Conservation (phyloP, 2,113 vertebrate genomes). For the Suncus etruscus region DNA sequence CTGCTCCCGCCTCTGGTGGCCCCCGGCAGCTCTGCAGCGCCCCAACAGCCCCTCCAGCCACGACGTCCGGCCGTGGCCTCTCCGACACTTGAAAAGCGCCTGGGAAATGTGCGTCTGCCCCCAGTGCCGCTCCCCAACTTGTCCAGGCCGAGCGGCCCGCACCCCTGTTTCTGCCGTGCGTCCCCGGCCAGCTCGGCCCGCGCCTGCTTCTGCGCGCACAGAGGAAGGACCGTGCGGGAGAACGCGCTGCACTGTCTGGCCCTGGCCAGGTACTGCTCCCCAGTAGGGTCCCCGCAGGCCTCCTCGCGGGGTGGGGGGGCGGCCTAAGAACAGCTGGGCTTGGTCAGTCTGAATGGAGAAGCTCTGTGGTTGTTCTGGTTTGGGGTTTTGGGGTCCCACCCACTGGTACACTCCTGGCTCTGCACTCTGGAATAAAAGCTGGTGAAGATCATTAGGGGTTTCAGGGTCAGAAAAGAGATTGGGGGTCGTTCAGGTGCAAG, state of each 20-base stretch:
- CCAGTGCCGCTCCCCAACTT: slow-evolving; percentile 81
- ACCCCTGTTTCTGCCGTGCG: slow-evolving; percentile 66
- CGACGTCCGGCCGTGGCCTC: slow-evolving; percentile 26
- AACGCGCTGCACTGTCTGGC: slow-evolving; percentile 87
- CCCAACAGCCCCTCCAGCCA: slow-evolving; percentile 25
- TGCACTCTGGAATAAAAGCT: too few species aligned
- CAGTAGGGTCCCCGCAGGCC: too few species aligned
- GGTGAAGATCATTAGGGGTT: too few species aligned
- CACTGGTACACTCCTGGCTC: too few species aligned
- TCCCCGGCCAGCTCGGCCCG: slow-evolving; percentile 53
- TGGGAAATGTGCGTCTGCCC: not conserved
- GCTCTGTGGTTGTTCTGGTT: too few species aligned
- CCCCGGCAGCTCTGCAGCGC: not conserved
- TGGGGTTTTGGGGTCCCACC: too few species aligned
- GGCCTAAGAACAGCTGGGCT: too few species aligned
- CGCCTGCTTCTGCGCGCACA: slow-evolving; percentile 78
- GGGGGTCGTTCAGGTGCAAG: too few species aligned
- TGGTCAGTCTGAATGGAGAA: too few species aligned
- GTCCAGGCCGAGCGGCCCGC: slow-evolving; percentile 60
- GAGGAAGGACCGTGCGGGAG: slow-evolving; percentile 83
- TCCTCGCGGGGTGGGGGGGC: too few species aligned
- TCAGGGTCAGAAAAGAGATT: too few species aligned
- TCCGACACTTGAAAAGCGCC: not conserved
- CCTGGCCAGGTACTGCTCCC: slow-evolving; percentile 85
- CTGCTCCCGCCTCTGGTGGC: not conserved